Conservation (phyloP, 2,113 vertebrate species). For the Emydocephalus ijimae region DNA sequence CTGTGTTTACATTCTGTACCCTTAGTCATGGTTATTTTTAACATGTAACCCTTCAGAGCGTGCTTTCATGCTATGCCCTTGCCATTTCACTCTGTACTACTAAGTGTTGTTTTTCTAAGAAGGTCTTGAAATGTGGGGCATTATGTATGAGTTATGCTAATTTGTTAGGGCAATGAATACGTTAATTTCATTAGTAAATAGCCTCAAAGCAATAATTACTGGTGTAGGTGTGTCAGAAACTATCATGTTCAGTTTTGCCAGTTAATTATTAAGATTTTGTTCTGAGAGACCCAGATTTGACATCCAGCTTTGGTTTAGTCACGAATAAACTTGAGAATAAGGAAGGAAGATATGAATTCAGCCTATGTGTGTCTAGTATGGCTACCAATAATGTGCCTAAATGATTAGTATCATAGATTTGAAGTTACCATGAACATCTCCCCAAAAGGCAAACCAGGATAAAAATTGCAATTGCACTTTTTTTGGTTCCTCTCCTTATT, state of each 20-base stretch:
- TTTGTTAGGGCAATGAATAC: constrained; percentile 99
- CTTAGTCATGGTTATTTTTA: constrained; percentile 77
- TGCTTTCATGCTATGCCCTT: constrained; percentile 69
- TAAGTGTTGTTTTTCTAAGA: constrained; percentile 77
- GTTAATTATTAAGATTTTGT: constrained; percentile 99
- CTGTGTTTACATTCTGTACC: constrained; percentile 73
- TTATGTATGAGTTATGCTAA: constrained; percentile 99
- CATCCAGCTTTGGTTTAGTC: constrained; percentile 81
- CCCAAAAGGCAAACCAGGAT: constrained; percentile 63
- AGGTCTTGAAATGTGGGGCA: constrained; percentile 91
- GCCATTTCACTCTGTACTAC: constrained; percentile 71
- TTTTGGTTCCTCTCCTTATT: constrained; percentile 44
- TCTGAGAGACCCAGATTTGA: constrained; percentile 89
- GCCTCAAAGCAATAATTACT: constrained; percentile 99
- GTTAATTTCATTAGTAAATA: constrained; percentile 99
- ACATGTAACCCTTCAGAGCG: constrained; percentile 71
- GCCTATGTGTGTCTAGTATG: constrained; percentile 54
- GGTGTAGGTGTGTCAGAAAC: constrained; percentile 99
- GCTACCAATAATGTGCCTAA: constrained; percentile 71
- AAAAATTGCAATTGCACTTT: constrained; percentile 64
- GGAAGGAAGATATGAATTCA: constrained; percentile 57
- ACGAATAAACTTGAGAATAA: constrained; percentile 72
- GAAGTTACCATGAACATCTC: constrained; percentile 48
- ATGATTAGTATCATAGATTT: constrained; percentile 68
- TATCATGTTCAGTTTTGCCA: constrained; percentile 98